Percentiles rank a stretch among this genome's conserved stretches.
These are phyloP conservation scores for Sardinella longiceps DNA, from an alignment of 2,797 vertebrate species.

Conservation along the genomic window DNA sequence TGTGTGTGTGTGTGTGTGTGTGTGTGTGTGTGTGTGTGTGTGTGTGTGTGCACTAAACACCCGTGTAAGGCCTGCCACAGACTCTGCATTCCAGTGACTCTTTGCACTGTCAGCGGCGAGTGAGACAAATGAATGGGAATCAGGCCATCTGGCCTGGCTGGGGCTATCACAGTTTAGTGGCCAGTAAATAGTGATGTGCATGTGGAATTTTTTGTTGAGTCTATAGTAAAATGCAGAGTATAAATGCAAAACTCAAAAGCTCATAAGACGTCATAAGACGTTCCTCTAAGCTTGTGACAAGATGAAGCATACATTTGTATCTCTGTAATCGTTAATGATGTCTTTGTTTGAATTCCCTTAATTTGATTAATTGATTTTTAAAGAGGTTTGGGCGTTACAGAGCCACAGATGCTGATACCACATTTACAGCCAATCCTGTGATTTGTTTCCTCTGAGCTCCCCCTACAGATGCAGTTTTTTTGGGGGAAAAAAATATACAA, in stretches of 20 bases:
- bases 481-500: no score
- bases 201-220: not conserved
- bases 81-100: not conserved
- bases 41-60: not conserved
- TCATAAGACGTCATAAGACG: not conserved
- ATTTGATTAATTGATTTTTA: no score
- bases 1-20: not conserved
- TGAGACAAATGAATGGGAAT: not conserved
- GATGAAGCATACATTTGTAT: not conserved
- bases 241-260: not conserved
- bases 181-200: not conserved
- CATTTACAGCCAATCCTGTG: no score
- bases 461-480: no score
- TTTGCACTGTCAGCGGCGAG: not conserved
- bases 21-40: constrained; percentile 1
- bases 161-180: not conserved
- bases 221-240: not conserved
- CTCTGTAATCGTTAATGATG: not conserved
- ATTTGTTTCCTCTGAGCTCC: no score
- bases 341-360: no score
- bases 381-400: no score
- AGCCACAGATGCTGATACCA: no score
- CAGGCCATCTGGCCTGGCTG: not conserved
- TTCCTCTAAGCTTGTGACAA: not conserved
- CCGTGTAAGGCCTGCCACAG: not conserved